Base-by-base conservation (phyloP, 2,888 invertebrate species). In the Psylliodes chrysocephalus region DNA sequence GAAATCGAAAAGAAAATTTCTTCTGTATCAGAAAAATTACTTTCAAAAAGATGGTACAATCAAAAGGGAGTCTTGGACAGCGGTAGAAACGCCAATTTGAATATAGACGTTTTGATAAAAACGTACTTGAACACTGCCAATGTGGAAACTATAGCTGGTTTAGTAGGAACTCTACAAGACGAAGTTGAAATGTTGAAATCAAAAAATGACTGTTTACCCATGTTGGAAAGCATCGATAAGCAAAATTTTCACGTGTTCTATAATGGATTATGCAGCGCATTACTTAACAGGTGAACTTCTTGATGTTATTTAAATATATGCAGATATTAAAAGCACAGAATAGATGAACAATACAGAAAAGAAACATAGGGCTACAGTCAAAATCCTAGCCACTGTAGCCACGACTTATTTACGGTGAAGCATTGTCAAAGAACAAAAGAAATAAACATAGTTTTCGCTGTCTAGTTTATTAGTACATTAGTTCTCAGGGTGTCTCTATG, bases 41-140 rank as follows among this genome's bases (percentile, higher is more conserved):
- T 94, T 69, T 85, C 84, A 30, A 85, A 86, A 57, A 87, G 88
- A 67, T 94, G 94, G 94, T 88, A 87, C 72, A 86, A 87, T 65
- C 79, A 84, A 38, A 86, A 88, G 71, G 90, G 91, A 1, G 76
- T 82, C 64, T 78, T 84, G 56, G 90, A 91, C 75, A 89, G 87
- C 67, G 92, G 92, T 10, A 83, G 89, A 7, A 77, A 66, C 18
- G 72, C 70, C 18, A 75, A 74, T 57, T 55, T 71, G 8, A 75
- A 79, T 57, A 74, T 92, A 12, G 88, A 91, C 74, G 84, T 84
- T 64, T 80, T 93, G 54, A 81, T 91, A 12, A 87, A 87, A 73
- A 85, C 86, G n/a, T 91, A 88, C 78, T 84, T 91, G 5, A 82
- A 66, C 25, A 86, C 87, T 64, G 86, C 86, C 10, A 86, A 86